Conservation (phyloP, 1,140 invertebrate genomes). For the Drosophila trapezifrons region DNA sequence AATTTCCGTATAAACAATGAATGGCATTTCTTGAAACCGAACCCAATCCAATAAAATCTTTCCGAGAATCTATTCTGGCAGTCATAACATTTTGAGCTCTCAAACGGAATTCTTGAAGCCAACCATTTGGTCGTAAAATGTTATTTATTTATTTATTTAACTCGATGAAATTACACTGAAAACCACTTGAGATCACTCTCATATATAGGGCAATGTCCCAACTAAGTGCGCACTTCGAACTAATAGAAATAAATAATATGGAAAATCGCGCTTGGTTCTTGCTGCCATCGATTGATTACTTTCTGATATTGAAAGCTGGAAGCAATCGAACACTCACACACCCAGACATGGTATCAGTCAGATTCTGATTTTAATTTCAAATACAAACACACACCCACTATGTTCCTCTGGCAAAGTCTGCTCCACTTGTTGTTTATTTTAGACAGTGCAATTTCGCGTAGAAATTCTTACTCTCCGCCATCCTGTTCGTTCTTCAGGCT, state of each 20-base stretch:
- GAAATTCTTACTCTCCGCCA: constrained; percentile 29
- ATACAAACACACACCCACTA: constrained; percentile 18
- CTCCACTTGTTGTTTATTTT: constrained; percentile 41
- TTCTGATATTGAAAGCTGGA: constrained; percentile 47
- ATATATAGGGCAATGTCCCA: constrained; percentile 45
- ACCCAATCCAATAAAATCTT: not conserved
- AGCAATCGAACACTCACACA: constrained; percentile 33
- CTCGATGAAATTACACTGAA: not conserved
- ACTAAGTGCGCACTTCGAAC: constrained; percentile 23
- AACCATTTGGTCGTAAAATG: constrained; percentile 6
- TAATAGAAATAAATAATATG: constrained; percentile 50
- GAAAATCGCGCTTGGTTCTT: constrained; percentile 15
- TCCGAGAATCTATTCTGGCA: not conserved
- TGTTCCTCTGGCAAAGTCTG: constrained; percentile 6
- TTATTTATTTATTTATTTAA: constrained; percentile 15
- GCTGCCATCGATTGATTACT: constrained; percentile 56
- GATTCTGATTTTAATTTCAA: constrained; percentile 15
- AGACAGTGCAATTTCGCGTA: constrained; percentile 49
- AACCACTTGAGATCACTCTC: constrained; percentile 28
- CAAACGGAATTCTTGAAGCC: not conserved
- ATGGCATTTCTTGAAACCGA: not conserved
- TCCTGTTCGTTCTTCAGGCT: constrained; percentile 17
- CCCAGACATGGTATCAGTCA: constrained; percentile 7
- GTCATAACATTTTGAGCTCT: not conserved
- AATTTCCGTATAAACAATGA: not conserved